Conservation (phyloP, 2,797 vertebrate genomes). For the Sylvia borin region DNA sequence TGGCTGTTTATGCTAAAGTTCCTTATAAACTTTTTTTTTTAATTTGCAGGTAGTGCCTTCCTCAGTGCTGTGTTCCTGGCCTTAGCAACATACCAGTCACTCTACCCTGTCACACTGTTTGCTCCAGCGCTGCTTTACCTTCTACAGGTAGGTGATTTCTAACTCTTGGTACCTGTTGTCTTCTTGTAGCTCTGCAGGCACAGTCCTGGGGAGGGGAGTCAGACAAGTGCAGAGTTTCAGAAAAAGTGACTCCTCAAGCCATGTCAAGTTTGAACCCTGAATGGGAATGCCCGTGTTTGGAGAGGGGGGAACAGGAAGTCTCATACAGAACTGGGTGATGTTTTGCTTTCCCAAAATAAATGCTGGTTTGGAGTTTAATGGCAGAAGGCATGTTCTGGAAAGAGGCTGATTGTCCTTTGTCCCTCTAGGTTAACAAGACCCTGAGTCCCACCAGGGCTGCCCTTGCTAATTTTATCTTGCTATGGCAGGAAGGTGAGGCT, state of each 20-base stretch:
- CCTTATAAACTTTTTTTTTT: neutral
- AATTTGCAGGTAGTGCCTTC: slow-evolving; percentile 87
- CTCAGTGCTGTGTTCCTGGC: slow-evolving; percentile 94
- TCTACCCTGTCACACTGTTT: slow-evolving; percentile 92
- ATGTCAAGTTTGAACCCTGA: neutral
- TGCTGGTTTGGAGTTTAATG: neutral
- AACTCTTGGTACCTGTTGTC: neutral
- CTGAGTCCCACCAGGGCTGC: neutral
- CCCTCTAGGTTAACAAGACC: neutral
- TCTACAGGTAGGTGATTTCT: slow-evolving; percentile 83
- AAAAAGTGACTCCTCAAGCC: neutral
- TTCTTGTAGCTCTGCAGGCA: neutral
- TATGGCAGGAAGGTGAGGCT: neutral
- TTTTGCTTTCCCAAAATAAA: neutral
- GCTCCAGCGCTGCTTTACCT: slow-evolving; percentile 90
- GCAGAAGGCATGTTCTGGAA: neutral
- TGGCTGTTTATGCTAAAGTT: neutral
- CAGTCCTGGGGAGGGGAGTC: neutral
- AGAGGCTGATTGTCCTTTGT: neutral
- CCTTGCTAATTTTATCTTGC: neutral
- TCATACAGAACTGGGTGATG: neutral
- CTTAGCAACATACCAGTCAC: slow-evolving; percentile 94
- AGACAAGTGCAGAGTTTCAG: neutral
- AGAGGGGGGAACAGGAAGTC: neutral
- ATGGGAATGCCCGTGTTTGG: neutral